Conservation (phyloP, 2,888 invertebrate genomes). For the Lithophane socia region DNA sequence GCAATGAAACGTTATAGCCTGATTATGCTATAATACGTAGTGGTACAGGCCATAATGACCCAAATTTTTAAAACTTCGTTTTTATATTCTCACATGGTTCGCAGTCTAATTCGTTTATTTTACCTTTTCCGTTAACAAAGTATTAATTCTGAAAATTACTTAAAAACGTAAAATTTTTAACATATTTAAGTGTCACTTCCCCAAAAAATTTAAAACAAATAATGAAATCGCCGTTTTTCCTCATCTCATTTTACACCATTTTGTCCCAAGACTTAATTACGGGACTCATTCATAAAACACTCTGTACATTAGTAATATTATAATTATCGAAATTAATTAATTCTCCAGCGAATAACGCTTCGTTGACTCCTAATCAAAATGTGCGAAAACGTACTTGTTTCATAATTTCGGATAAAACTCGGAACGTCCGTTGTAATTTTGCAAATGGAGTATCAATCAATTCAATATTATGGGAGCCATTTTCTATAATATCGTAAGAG, state of each 20-base stretch:
- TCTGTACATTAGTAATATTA: constrained; percentile 23
- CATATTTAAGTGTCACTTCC: no score
- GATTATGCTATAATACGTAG: not conserved
- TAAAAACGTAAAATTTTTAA: not conserved
- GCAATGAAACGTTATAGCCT: no score
- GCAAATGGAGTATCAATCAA: constrained; percentile 47
- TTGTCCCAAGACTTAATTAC: constrained; percentile 4
- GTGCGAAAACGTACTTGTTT: constrained; percentile 33
- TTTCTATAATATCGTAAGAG: not conserved
- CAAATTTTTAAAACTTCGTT: not conserved
- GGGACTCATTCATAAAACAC: constrained; percentile 5
- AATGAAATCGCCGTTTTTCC: not conserved
- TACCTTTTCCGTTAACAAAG: not conserved
- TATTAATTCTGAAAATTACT: not conserved
- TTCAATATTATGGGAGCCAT: constrained; percentile 30
- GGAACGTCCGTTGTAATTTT: constrained; percentile 44
- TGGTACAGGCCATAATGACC: not conserved
- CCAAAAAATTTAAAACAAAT: not conserved
- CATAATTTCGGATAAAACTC: constrained; percentile 42
- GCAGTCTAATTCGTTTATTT: not conserved
- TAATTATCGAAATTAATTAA: constrained; percentile 50
- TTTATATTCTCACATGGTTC: not conserved
- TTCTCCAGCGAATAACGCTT: constrained; percentile 24
- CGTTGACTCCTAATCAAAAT: constrained; percentile 52
- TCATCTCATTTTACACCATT: not conserved